phyloP scores from a whole-genome alignment of 1,140 invertebrate species.

The Delia radicum region DNA sequence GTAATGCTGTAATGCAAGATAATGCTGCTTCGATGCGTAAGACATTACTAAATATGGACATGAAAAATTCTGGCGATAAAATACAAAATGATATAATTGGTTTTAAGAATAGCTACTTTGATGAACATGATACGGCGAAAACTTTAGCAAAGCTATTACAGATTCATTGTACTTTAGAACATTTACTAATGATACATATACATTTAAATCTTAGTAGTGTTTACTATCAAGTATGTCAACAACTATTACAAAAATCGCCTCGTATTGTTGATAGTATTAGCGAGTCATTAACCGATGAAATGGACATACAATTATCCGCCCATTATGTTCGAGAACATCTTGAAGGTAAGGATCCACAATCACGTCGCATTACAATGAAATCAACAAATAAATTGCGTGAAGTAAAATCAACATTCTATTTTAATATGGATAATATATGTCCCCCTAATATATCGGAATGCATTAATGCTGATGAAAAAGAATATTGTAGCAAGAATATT shows the following conservation, averaged over 20 bases:
- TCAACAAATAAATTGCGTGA: conserved; percentile 46
- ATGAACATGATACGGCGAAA: conserved; percentile 38
- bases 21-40: conserved; percentile 15
- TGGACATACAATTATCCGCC: conserved; percentile 43
- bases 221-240: conserved; percentile 42
- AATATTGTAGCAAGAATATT: conserved; percentile 39
- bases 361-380: conserved; percentile 43
- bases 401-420: conserved; percentile 46
- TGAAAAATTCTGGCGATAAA: conserved; percentile 27
- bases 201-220: conserved; percentile 52
- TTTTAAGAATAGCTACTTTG: conserved; percentile 51
- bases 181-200: conserved; percentile 50
- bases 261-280: conserved; percentile 38
- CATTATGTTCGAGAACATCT: conserved; percentile 44
- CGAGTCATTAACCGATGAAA: conserved; percentile 41
- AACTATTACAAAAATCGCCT: conserved; percentile 38
- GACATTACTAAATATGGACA: conserved; percentile 34
- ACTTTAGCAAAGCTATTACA: conserved; percentile 44
- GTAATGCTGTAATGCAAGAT: conserved; percentile 40
- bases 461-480: conserved; percentile 47
- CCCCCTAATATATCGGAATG: conserved; percentile 41
- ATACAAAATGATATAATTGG: conserved; percentile 36
- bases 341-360: conserved; percentile 46
- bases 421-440: conserved; percentile 48
- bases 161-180: conserved; percentile 49